Base-by-base conservation (phyloP, 1,140 invertebrate genomes). In the Idris sp. region DNA sequence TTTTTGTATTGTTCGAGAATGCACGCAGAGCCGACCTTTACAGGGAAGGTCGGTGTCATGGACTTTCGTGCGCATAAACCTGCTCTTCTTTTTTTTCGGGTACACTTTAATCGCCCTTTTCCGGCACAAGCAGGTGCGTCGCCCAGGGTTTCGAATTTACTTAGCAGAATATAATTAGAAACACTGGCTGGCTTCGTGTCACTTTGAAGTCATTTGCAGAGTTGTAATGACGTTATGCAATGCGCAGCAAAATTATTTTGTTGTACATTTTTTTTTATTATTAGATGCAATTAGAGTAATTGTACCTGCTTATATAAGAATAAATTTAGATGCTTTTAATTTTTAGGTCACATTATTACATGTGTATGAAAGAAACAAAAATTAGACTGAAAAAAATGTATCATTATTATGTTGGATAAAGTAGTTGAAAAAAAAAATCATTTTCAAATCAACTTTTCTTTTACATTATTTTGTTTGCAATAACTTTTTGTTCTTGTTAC, bases 71-170 rank as follows among this genome's bases (percentile, higher is more conserved):
- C 41, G 58, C 19, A 22, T 25, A 35, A 28, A 54, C 68, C 51
- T 54, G 41, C 71, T 67, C 36, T 46, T n/a, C n/a, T n/a, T n/a
- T 43, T 68, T 68, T 67, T 72, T 71, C 13, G 74, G 71, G 51
- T 58, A 54, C 56, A 36, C 44, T 67, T 71, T 80, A 80, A 80
- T 75, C 69, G 62, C 13, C 41, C 65, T 61, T 73, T 80, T 80
- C 79, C 77, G 71, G 72, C 31, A 18, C 6, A 2, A 41, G 51
- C 71, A 78, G 76, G 73, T 76, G 76, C 76, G 43, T 8, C 44
- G 33, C 22, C 30, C 59, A 43, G 41, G 49, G 72, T 28, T 40
- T 64, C 64, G 30, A 58, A 41, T 44, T 14, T 16, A 40, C 51
- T 28, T 48, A 33, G 31, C n/a, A n/a, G n/a, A n/a, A n/a, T n/a